phyloP scores from a whole-genome alignment of 30 jellyfish, hydroid and myxozoan species.

The Aurelia sp. region DNA sequence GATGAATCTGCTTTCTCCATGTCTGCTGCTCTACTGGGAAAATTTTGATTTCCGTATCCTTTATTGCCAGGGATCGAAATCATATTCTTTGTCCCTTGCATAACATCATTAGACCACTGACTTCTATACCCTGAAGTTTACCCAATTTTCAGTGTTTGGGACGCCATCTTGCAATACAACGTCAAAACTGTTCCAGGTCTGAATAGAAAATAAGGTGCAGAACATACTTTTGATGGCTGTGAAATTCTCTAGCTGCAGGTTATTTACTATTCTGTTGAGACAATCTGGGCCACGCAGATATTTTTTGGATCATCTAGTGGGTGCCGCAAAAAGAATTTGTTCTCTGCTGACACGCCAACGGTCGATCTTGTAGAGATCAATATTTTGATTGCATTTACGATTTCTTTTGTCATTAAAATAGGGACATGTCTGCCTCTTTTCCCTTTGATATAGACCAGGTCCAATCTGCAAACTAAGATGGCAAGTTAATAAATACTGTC shows the following conservation, averaged over 20 bases:
- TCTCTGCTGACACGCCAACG: conserved; percentile 48
- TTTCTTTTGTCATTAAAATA: conserved; percentile 25
- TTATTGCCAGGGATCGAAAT: no score
- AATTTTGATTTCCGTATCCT: no score
- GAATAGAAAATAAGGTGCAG: no score
- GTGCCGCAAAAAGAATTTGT: conserved; percentile 65
- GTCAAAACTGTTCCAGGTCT: no score
- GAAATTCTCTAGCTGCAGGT: conserved; percentile 32
- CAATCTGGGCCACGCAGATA: conserved; percentile 72
- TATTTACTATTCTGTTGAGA: conserved; percentile 32
- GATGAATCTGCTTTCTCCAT: no score
- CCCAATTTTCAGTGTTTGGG: no score
- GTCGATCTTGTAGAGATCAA: conserved; percentile 5
- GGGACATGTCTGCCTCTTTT: conserved; percentile 24
- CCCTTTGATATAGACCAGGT: conserved; percentile 46
- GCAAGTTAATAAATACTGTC: background rate
- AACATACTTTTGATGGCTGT: conserved; percentile 34
- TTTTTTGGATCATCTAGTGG: conserved; percentile 49
- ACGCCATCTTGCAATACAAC: no score
- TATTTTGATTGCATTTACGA: conserved; percentile 18
- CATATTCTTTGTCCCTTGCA: no score
- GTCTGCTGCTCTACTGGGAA: no score
- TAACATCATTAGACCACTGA: no score
- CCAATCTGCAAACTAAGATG: conserved; percentile 18
- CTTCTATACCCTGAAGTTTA: no score